These are phyloP conservation scores for Spilosoma lubricipeda DNA, from an alignment of 2,888 invertebrate species.

Conservation along the genomic window DNA sequence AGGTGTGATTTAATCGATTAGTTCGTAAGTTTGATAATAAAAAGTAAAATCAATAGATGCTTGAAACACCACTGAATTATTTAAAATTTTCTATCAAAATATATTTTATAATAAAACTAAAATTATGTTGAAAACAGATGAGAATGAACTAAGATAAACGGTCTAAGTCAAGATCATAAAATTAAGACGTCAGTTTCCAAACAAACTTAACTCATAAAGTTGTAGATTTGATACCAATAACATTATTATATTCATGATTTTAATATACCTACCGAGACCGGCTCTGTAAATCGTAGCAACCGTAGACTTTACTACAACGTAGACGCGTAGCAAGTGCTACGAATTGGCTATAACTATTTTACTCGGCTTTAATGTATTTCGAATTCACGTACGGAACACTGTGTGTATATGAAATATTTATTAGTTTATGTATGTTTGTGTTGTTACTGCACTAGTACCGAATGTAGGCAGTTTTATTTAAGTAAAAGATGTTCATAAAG, in stretches of 20 bases:
- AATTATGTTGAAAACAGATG: neutral
- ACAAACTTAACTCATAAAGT: slow-evolving; percentile 45
- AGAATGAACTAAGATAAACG: slow-evolving; percentile 8
- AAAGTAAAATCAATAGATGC: neutral
- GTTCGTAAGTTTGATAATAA: neutral
- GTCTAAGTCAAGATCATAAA: slow-evolving; percentile 1
- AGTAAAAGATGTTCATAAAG: neutral
- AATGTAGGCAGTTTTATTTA: neutral
- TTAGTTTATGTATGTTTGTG: slow-evolving; percentile 22
- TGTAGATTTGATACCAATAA: slow-evolving; percentile 42
- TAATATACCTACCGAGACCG: slow-evolving; percentile 39
- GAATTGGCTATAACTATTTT: slow-evolving; percentile 57
- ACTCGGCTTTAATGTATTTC: slow-evolving; percentile 52
- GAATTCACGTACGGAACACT: slow-evolving; percentile 34
- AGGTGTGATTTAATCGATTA: no score
- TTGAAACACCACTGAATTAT: neutral
- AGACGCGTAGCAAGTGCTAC: slow-evolving; percentile 63
- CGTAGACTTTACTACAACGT: slow-evolving; percentile 39
- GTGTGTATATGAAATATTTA: slow-evolving; percentile 29
- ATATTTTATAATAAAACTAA: neutral
- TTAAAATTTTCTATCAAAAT: neutral
- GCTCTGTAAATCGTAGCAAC: slow-evolving; percentile 43
- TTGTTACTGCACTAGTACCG: slow-evolving; percentile 8
- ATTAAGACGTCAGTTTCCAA: slow-evolving; percentile 19
- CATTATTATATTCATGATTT: slow-evolving; percentile 38